Base-by-base conservation (phyloP, 2,888 invertebrate species). In the Fissipunctia ypsillon region DNA sequence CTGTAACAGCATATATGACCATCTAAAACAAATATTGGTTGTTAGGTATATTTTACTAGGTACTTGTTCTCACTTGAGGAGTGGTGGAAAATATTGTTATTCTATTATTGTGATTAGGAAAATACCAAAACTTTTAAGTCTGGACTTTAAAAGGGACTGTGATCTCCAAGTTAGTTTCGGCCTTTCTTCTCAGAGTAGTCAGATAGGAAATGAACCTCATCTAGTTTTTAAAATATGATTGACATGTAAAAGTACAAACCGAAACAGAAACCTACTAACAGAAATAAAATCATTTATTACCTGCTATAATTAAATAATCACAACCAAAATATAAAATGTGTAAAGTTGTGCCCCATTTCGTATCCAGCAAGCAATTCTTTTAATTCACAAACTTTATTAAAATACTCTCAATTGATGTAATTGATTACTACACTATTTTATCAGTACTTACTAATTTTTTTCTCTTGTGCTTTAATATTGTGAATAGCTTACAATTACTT, bases 1-100 rank as follows among this genome's bases (percentile, higher is more conserved):
- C 90, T 97, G 97, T 90, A 97, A 97, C 19, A 98, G 92, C 85
- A 98, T 95, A 87, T 97, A 98, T 61, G 97, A 94, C 98, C 98
- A 99, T 84, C 99, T 98, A 94, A 94, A 96, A 91, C n/a, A 60
- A 66, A 66, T 2, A 28, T 43, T 19, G 1, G 19, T 63, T 9
- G 9, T 64, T 52, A 25, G 3, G 9, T 25, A 35, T 43, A 43
- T 28, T 31, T 35, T 35, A 38, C 28, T 22, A 28, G 6, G 48
- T 57, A 48, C 16, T 19, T 41, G n/a, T n/a, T 45, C 4, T 35
- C n/a, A 31, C 31, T 4, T 31, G 31, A 31, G n/a, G 19, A 28
- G 28, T 12, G 3, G 16, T 61, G 10, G 19, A 31, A 67, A 43
- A 43, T n/a, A 43, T 3, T 43, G 16, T 28, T 16, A 31, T 45